phyloP scores from a whole-genome alignment of 2,888 invertebrate genomes.

The Lampropteryx suffumata region DNA sequence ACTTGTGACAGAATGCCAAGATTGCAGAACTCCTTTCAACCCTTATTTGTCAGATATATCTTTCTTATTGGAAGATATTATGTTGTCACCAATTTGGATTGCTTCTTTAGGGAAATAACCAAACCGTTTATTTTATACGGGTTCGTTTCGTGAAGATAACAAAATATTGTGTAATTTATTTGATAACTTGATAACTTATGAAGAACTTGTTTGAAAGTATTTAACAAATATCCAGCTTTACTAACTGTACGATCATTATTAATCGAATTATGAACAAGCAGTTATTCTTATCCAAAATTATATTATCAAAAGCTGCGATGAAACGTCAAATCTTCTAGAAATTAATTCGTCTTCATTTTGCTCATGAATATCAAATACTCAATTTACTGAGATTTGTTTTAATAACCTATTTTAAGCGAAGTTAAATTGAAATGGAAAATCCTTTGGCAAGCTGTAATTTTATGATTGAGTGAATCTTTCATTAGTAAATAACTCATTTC shows the following conservation, averaged over 20 bases:
- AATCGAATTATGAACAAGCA: neutral
- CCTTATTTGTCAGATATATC: constrained; percentile 22
- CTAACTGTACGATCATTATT: no score
- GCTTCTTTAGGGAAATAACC: neutral
- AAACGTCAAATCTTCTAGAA: neutral
- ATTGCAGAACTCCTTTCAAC: constrained; percentile 19
- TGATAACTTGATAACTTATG: no score
- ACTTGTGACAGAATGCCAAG: constrained; percentile 1
- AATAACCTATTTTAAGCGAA: constrained; percentile 3
- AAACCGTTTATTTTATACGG: neutral
- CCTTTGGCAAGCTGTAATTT: neutral
- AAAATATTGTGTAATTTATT: neutral
- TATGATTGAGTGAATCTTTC: no score
- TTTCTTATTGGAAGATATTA: constrained; percentile 11
- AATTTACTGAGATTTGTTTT: neutral
- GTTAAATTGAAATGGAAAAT: constrained; percentile 1
- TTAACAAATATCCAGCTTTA: no score
- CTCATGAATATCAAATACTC: constrained; percentile 10
- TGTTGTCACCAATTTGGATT: neutral
- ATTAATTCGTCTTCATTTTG: constrained; percentile 9
- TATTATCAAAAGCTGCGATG: neutral
- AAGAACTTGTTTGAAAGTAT: no score
- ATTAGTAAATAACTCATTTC: no score
- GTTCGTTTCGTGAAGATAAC: neutral
- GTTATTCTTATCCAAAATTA: neutral